These are phyloP conservation scores for Lypha dubia DNA, from an alignment of 2,888 invertebrate species.

Conservation along the genomic window DNA sequence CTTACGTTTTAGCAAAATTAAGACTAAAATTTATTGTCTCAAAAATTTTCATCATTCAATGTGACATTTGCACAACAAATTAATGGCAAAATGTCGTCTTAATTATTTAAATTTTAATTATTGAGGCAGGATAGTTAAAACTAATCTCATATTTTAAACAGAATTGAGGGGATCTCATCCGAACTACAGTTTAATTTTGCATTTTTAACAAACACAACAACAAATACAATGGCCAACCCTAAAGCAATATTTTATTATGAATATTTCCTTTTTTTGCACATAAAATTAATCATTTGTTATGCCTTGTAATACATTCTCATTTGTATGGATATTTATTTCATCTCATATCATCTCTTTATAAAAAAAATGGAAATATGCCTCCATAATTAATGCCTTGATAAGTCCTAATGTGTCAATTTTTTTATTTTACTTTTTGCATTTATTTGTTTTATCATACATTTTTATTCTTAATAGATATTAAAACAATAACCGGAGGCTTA, in stretches of 20 bases:
- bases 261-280: constrained; percentile 32
- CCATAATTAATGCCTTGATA: constrained; percentile 69
- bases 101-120: constrained; percentile 25
- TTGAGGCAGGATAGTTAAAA: neutral
- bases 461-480: constrained; percentile 54
- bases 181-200: neutral
- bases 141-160: neutral
- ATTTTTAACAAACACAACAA: neutral
- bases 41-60: neutral
- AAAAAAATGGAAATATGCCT: constrained; percentile 51
- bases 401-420: constrained; percentile 67
- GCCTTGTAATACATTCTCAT: constrained; percentile 33
- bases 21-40: too few species aligned
- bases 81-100: constrained; percentile 23
- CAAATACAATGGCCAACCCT: constrained; percentile 31
- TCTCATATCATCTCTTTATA: constrained; percentile 12
- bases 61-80: constrained; percentile 9
- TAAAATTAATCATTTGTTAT: constrained; percentile 65
- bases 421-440: constrained; percentile 34
- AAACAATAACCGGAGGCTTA: constrained; percentile 64
- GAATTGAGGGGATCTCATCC: neutral
- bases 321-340: constrained; percentile 40
- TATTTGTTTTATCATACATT: constrained; percentile 29
- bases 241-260: constrained; percentile 22
- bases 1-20: neutral